Percentiles rank a stretch among this genome's conserved stretches.
phyloP scores from a whole-genome alignment of 1,140 invertebrate genomes.

The Dendroctonus ponderosae region DNA sequence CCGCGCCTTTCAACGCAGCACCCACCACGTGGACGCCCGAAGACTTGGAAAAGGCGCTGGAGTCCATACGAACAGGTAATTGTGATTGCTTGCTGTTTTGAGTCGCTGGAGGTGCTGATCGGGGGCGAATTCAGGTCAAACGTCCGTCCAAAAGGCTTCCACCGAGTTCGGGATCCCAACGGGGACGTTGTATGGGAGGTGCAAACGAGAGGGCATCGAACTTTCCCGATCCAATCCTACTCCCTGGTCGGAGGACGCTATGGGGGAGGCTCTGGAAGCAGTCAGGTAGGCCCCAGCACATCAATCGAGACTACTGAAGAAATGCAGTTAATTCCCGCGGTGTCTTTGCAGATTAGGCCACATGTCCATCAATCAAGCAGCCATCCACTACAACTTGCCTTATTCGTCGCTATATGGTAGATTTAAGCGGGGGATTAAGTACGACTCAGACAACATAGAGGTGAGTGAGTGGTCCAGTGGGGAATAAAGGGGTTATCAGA shows the following conservation, averaged over 20 bases:
- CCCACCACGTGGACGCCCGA: conserved; percentile 84
- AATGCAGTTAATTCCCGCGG: not conserved
- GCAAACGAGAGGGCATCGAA: conserved; percentile 85
- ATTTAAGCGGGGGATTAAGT: conserved; percentile 73
- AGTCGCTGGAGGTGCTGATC: not conserved
- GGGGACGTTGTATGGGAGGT: conserved; percentile 80
- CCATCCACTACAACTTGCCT: conserved; percentile 87
- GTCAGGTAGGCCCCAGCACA: conserved; percentile 62
- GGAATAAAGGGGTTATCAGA: not conserved
- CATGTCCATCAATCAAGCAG: conserved; percentile 90
- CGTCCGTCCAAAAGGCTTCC: conserved; percentile 82
- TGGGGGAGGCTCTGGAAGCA: conserved; percentile 84
- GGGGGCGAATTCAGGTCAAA: conserved; percentile 54
- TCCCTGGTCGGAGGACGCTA: conserved; percentile 86
- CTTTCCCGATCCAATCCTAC: conserved; percentile 80
- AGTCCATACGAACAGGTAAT: conserved; percentile 70
- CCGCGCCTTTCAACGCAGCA: conserved; percentile 85
- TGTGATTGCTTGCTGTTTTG: not conserved
- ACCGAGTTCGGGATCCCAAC: conserved; percentile 83
- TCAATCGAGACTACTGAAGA: too few species aligned
- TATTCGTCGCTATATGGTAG: conserved; percentile 86
- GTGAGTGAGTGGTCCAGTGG: conserved; percentile 28
- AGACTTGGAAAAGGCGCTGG: conserved; percentile 77
- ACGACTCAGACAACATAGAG: conserved; percentile 50
- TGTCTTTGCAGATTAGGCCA: conserved; percentile 68